Conservation (phyloP, 2,888 invertebrate species). For the Epinotia ramella region DNA sequence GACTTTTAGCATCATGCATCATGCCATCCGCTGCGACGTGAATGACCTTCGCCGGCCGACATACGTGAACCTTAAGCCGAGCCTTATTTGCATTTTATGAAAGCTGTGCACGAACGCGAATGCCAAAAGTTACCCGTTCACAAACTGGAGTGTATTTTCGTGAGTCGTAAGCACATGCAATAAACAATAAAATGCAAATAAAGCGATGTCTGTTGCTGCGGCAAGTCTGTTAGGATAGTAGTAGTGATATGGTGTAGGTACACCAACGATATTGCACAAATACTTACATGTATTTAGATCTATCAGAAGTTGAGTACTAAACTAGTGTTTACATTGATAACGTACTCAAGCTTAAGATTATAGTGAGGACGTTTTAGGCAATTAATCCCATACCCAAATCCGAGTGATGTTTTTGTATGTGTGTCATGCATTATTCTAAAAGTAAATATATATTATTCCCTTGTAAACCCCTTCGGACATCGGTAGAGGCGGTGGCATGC, state of each 20-base stretch:
- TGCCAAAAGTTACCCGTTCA: conserved; percentile 64
- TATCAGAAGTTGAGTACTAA: neutral
- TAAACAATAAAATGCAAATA: conserved; percentile 85
- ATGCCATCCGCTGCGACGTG: conserved; percentile 60
- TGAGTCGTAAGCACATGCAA: conserved; percentile 81
- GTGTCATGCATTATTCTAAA: neutral
- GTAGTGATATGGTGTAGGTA: conserved; percentile 56
- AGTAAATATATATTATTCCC: neutral
- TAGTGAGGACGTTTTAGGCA: neutral
- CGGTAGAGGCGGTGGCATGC: neutral
- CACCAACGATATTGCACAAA: neutral
- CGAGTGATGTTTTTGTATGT: neutral
- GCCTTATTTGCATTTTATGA: conserved; percentile 84
- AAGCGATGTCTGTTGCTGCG: conserved; percentile 74
- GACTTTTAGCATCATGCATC: conserved; percentile 79
- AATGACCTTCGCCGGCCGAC: conserved; percentile 53
- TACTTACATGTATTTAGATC: neutral
- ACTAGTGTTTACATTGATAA: neutral
- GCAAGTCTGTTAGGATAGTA: conserved; percentile 64
- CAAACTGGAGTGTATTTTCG: conserved; percentile 66
- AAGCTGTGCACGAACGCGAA: conserved; percentile 80
- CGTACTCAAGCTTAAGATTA: neutral
- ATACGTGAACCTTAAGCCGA: conserved; percentile 60
- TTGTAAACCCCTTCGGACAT: too few species aligned
- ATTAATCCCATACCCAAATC: neutral